Conservation (phyloP, 2,888 invertebrate genomes). For the Amphipoea oculea region DNA sequence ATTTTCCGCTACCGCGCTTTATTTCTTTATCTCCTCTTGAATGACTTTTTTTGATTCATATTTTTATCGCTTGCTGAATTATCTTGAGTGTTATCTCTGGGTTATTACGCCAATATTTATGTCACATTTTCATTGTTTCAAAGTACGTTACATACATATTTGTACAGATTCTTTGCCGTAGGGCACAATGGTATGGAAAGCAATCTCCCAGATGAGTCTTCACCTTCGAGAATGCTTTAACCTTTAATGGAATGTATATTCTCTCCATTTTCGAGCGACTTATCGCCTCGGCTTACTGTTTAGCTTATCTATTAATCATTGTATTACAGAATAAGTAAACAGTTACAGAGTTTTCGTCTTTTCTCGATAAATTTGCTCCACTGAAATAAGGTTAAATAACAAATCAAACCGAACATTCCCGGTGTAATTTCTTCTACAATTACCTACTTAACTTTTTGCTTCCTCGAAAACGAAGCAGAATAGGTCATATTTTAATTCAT, state of each 20-base stretch:
- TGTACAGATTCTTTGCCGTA: neutral
- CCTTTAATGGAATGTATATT: conserved; percentile 19
- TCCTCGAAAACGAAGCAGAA: neutral
- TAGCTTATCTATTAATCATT: conserved; percentile 30
- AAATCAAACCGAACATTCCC: conserved; percentile 22
- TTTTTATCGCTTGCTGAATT: conserved; percentile 24
- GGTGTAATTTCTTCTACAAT: conserved; percentile 29
- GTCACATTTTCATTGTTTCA: conserved; percentile 11
- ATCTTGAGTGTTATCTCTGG: conserved; percentile 25
- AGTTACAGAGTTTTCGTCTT: conserved; percentile 3
- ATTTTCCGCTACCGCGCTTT: neutral
- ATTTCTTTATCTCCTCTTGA: conserved; percentile 15
- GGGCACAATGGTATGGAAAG: neutral
- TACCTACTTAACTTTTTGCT: conserved; percentile 21
- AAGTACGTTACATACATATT: neutral
- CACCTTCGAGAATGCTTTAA: conserved; percentile 5
- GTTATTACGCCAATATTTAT: conserved; percentile 40
- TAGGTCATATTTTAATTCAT: conserved; percentile 9
- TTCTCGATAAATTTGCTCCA: neutral
- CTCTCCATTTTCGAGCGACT: neutral
- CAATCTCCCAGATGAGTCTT: conserved; percentile 1
- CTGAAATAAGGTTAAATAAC: neutral
- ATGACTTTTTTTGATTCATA: conserved; percentile 34
- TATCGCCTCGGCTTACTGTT: conserved; percentile 13
- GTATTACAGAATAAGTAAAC: conserved; percentile 24